phyloP scores from a whole-genome alignment of 2,888 invertebrate genomes.

The Unio pictorum region DNA sequence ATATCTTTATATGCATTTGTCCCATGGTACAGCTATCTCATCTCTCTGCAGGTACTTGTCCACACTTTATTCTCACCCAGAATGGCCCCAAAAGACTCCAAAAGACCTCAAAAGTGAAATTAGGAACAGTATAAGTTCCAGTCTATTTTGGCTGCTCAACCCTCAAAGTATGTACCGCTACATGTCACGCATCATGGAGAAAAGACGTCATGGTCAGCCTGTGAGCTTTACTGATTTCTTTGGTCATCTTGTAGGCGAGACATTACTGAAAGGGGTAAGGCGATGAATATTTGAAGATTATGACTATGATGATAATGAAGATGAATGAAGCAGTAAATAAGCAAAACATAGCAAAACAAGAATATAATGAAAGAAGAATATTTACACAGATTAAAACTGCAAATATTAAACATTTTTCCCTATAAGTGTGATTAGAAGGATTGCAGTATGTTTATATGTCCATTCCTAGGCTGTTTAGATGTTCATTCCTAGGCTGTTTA shows the following conservation, averaged over 20 bases:
- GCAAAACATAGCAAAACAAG: no score
- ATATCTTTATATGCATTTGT: no score
- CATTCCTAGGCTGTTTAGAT: no score
- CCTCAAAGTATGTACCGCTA: conserved; percentile 64
- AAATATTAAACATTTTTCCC: no score
- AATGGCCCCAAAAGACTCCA: conserved; percentile 69
- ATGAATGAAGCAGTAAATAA: no score
- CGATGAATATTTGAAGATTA: not conserved
- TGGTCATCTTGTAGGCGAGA: conserved; percentile 72
- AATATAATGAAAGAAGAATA: no score
- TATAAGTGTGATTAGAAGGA: no score
- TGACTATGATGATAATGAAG: not conserved
- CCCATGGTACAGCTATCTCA: no score
- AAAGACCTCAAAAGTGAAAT: conserved; percentile 67
- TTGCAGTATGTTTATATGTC: no score
- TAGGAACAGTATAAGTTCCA: conserved; percentile 63
- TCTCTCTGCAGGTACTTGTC: conserved; percentile 69
- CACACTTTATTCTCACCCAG: conserved; percentile 71
- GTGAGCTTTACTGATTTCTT: conserved; percentile 73
- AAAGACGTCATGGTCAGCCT: conserved; percentile 71
- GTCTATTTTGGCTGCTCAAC: conserved; percentile 66
- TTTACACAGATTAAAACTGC: no score
- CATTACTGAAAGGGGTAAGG: conserved; percentile 69
- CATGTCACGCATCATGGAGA: conserved; percentile 61
- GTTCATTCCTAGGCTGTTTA: no score